Base-by-base conservation (phyloP, 2,888 invertebrate genomes). In the Drosophila seclusa region DNA sequence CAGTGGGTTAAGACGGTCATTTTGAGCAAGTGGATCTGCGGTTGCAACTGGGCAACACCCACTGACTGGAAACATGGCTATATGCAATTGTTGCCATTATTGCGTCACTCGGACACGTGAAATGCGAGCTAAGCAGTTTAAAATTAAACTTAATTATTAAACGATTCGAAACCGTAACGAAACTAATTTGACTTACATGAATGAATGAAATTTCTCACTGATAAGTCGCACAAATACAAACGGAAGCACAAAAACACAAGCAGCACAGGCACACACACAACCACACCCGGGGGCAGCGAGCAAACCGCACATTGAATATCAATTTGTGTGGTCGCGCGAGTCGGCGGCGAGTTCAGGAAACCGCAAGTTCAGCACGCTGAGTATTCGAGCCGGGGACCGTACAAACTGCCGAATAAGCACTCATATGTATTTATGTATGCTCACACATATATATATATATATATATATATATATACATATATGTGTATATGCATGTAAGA, bases 131-230 rank as follows among this genome's bases (percentile, higher is more conserved):
- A 70, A 87, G 83, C 80, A 61, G 59, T 85, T 77, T 73, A 72
- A 81, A 83, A 73, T 83, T 65, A 83, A 86, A 83, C 70, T 73
- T 78, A 85, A 76, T 84, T 85, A 73, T 67, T 69, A 67, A 84
- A 68, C 80, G 60, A 73, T 63, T 73, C 73, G 32, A 55, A 71
- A 11, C 60, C 53, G 55, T 60, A 55, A 34, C 75, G 53, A 73
- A 82, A 70, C 74, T 71, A 71, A 78, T 83, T 83, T 73, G 81
- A 84, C 83, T 84, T 88, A 84, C 83, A 84, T 88, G 83, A 84
- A 84, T 84, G 83, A 84, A 84, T 83, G 78, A 83, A 86, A 80
- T 68, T 71, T 40, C 68, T 50, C 62, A 72, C 78, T 87, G 87
- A 84, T 88, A 88, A 83, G 69, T 68, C 45, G 31, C 49, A 60